Percentiles rank a stretch among this genome's conserved stretches.
phyloP scores from a whole-genome alignment of 2,113 vertebrate genomes.

The Nothoprocta pentlandii region DNA sequence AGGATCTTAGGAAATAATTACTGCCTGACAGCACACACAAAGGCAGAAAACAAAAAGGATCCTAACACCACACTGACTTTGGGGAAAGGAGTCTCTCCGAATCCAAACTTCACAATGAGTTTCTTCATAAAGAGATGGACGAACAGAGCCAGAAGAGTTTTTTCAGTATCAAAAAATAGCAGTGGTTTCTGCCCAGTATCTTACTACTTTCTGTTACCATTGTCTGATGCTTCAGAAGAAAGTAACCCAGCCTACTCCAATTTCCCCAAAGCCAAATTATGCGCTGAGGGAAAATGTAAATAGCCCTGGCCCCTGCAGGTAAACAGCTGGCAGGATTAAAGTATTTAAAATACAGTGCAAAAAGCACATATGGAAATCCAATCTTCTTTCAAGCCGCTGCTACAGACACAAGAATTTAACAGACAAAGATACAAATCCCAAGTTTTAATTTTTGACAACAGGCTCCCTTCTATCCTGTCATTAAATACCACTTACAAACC shows the following conservation, averaged over 20 bases:
- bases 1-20: background rate
- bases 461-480: background rate
- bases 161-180: background rate
- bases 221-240: conserved; percentile 35
- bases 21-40: background rate
- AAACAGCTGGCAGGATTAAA: conserved; percentile 63
- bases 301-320: conserved; percentile 35
- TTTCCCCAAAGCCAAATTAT: conserved; percentile 26
- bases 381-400: conserved; percentile 23
- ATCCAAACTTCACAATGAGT: background rate
- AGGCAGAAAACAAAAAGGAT: background rate
- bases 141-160: background rate
- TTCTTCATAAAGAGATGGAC: background rate
- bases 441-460: conserved; percentile 17
- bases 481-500: background rate
- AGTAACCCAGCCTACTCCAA: background rate
- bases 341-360: conserved; percentile 37
- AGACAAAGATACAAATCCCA: conserved; percentile 24
- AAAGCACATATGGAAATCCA: conserved; percentile 47
- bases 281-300: conserved; percentile 48
- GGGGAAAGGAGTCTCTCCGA: background rate
- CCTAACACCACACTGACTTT: background rate
- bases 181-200: background rate
- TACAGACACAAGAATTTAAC: conserved; percentile 33
- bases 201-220: background rate